Evolutionary conservation across 2,113 vertebrate genomes (phyloP).

Genomic region (Malurus alboscapulatus): DNA sequence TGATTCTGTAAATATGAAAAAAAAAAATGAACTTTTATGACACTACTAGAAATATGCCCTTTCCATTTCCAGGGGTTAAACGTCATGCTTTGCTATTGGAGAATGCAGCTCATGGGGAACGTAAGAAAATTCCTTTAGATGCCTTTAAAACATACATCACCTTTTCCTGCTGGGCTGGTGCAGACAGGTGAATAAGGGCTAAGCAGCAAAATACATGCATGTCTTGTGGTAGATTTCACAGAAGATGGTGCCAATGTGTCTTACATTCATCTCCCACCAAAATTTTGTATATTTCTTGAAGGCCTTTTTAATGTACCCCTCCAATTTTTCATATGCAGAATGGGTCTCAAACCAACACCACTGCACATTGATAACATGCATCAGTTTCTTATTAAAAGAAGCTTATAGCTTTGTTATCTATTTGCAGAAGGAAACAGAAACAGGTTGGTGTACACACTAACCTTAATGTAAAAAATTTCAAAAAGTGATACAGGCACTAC

Average conservation of each 20-base stretch:
- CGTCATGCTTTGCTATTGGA: background rate
- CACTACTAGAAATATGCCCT: background rate
- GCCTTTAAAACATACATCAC: background rate
- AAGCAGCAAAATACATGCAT: rapidly evolving
- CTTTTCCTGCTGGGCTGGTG: background rate
- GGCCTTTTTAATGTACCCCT: background rate
- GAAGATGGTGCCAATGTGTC: background rate
- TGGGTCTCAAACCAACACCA: background rate
- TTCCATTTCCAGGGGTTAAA: background rate
- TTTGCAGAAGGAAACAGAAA: background rate
- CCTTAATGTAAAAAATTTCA: background rate
- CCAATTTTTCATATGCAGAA: background rate
- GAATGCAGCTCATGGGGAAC: background rate
- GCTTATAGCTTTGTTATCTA: background rate
- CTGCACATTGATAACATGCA: background rate
- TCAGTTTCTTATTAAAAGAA: background rate
- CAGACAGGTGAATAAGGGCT: background rate
- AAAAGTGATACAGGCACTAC: background rate
- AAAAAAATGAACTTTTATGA: background rate
- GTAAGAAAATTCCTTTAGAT: background rate
- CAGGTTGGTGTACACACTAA: background rate
- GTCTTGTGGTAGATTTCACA: background rate
- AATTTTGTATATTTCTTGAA: background rate
- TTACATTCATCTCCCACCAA: background rate
- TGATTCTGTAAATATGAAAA: background rate